These are phyloP conservation scores for Latheticus oryzae DNA, from an alignment of 2,888 invertebrate genomes.

Conservation along the genomic window DNA sequence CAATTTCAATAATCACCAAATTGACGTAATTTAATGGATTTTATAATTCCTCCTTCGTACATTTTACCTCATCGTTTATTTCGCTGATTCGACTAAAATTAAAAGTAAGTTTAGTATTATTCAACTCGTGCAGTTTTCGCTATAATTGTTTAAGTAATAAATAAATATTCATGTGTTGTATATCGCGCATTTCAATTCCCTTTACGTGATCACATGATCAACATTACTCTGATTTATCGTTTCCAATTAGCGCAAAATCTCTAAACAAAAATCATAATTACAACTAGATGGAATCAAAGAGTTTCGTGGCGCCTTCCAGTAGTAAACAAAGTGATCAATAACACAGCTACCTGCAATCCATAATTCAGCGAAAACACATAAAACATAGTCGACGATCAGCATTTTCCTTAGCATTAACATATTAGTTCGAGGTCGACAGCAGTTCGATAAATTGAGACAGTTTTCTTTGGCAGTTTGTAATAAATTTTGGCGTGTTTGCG, in stretches of 20 bases:
- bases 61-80: constrained; percentile 49
- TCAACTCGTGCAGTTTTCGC: constrained; percentile 23
- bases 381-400: constrained; percentile 50
- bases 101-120: constrained; percentile 29
- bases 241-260: constrained; percentile 16
- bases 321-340: constrained; percentile 61
- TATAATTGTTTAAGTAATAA: constrained; percentile 18
- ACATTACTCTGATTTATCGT: constrained; percentile 40
- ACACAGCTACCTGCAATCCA: constrained; percentile 58
- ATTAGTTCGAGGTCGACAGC: constrained; percentile 40
- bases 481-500: constrained; percentile 38
- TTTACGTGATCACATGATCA: constrained; percentile 37
- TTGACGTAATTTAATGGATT: constrained; percentile 51
- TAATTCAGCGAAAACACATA: constrained; percentile 58
- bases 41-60: constrained; percentile 49
- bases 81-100: constrained; percentile 13
- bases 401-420: constrained; percentile 43
- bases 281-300: constrained; percentile 22
- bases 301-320: constrained; percentile 51
- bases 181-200: constrained; percentile 33
- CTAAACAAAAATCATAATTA: constrained; percentile 18
- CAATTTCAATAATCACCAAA: constrained; percentile 47
- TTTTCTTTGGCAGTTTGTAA: constrained; percentile 41
- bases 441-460: constrained; percentile 42
- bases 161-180: constrained; percentile 44